A percentile compares a stretch with the other conserved stretches of the same genome.
Evolutionary conservation across 2,113 vertebrate species (phyloP).

Genomic region (Dicrurus megarhynchus): DNA sequence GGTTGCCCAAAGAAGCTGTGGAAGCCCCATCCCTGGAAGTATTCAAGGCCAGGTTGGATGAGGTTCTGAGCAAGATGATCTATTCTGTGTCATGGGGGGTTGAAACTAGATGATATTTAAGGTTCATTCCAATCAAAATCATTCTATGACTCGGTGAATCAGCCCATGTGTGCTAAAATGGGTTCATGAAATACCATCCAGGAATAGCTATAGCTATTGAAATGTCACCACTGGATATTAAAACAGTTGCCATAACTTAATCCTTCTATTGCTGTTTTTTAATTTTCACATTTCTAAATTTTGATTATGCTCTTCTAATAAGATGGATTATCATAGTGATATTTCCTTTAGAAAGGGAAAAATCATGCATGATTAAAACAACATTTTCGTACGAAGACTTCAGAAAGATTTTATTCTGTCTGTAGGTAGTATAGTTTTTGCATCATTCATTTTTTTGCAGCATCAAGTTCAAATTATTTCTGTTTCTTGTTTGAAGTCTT

Average conservation of each 20-base stretch:
- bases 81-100: accelerated
- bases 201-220: not conserved
- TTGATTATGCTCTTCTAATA: not conserved
- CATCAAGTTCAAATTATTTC: not conserved
- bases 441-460: not conserved
- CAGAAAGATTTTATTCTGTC: not conserved
- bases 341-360: not conserved
- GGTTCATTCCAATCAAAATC: not conserved
- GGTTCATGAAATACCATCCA: not conserved
- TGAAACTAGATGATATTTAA: not conserved
- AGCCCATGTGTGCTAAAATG: accelerated
- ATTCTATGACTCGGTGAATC: not conserved
- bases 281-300: not conserved
- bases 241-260: not conserved
- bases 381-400: not conserved
- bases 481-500: not conserved
- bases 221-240: not conserved
- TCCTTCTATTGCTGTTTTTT: not conserved
- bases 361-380: not conserved
- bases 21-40: not conserved
- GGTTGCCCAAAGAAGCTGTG: not conserved
- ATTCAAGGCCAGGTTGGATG: not conserved
- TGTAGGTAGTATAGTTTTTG: not conserved
- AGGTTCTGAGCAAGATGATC: not conserved
- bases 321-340: not conserved